phyloP scores from a whole-genome alignment of 64 coral and sea anemone genomes.

The Porites australiensis region DNA sequence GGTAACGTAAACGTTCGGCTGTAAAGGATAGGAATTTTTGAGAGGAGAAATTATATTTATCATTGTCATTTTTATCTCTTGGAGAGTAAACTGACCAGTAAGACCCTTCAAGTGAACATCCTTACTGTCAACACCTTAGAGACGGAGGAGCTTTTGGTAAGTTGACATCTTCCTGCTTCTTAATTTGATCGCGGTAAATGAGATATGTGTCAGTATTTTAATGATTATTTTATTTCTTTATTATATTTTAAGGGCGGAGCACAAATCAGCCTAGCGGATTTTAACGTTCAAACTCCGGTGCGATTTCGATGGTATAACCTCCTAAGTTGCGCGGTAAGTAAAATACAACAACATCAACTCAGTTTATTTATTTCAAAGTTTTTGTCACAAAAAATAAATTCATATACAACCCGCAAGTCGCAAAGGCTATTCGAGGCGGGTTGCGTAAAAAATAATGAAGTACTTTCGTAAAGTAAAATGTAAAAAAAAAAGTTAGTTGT shows the following conservation, averaged over 20 bases:
- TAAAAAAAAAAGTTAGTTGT: no score
- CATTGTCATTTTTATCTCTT: conserved; percentile 17
- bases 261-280: conserved; percentile 95
- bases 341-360: no score
- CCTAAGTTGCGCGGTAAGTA: conserved; percentile 80
- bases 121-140: conserved; percentile 64
- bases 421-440: no score
- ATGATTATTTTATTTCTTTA: background rate
- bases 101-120: conserved; percentile 87
- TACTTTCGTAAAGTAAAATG: no score
- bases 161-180: background rate
- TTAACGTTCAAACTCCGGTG: conserved; percentile 82
- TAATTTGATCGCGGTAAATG: background rate
- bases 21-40: no score
- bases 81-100: conserved; percentile 76
- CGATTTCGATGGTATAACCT: conserved; percentile 95
- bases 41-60: background rate
- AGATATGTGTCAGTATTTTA: background rate
- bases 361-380: no score
- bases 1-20: no score
- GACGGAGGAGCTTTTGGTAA: conserved; percentile 88
- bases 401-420: no score
- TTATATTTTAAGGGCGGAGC: conserved; percentile 75
- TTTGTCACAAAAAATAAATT: no score
- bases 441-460: no score